Evolutionary conservation across 2,113 vertebrate genomes (phyloP).

Genomic region (Propithecus coquereli): DNA sequence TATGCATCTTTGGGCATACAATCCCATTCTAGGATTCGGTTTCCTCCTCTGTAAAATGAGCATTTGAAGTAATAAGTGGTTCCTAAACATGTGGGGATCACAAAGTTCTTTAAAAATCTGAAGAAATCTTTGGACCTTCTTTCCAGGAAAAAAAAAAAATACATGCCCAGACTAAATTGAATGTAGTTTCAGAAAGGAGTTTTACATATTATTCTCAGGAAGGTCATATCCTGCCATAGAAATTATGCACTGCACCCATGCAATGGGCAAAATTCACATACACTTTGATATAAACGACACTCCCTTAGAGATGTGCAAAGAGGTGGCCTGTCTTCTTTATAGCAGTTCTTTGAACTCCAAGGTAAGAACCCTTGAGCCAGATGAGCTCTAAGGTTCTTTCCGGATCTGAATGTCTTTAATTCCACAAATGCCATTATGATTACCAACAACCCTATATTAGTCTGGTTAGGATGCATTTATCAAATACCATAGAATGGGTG

Average conservation of each 20-base stretch:
- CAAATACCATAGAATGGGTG: background rate
- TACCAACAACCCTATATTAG: background rate
- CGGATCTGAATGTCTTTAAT: background rate
- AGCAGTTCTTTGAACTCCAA: background rate
- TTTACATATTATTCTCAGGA: background rate
- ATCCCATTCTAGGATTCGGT: background rate
- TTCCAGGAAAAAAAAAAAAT: background rate
- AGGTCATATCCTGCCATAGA: background rate
- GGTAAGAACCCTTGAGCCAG: background rate
- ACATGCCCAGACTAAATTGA: background rate
- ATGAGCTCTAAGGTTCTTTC: background rate
- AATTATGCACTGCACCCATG: background rate
- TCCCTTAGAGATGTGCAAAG: background rate
- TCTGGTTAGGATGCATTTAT: background rate
- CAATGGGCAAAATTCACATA: background rate
- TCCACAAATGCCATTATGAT: background rate
- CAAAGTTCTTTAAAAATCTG: background rate
- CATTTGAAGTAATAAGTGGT: background rate
- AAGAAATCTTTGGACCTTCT: background rate
- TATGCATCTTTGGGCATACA: background rate
- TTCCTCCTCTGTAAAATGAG: slow-evolving; percentile 35
- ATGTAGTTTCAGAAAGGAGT: background rate
- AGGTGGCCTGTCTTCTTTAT: background rate
- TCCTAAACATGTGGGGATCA: background rate
- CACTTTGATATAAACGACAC: background rate